Evolutionary conservation across 2,888 invertebrate species (phyloP).

Genomic region (Drosophila meridionalis): DNA sequence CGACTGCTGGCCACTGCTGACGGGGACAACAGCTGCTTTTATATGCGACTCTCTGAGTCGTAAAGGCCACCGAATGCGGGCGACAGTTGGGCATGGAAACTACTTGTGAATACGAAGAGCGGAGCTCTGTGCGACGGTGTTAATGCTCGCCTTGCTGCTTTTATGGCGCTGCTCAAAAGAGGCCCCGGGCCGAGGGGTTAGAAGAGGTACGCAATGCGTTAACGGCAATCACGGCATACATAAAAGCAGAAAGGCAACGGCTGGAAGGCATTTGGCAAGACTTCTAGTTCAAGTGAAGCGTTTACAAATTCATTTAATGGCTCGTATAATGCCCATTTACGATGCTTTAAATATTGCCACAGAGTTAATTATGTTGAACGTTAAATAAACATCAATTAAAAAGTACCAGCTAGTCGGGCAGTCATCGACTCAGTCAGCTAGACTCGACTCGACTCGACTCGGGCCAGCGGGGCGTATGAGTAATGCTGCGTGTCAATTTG

Average conservation of each 20-base stretch:
- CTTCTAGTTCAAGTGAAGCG: slow-evolving; percentile 73
- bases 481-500: slow-evolving; percentile 63
- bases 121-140: slow-evolving; percentile 48
- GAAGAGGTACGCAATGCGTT: slow-evolving; percentile 6
- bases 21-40: slow-evolving; percentile 20
- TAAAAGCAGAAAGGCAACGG: slow-evolving; percentile 14
- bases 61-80: slow-evolving; percentile 41
- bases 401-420: slow-evolving; percentile 37
- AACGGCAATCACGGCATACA: slow-evolving; percentile 47
- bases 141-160: slow-evolving; percentile 78
- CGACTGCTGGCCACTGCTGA: slow-evolving; percentile 21
- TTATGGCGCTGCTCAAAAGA: slow-evolving; percentile 71
- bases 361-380: slow-evolving; percentile 79
- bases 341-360: slow-evolving; percentile 79
- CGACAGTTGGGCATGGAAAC: slow-evolving; percentile 28
- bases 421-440: background rate
- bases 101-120: slow-evolving; percentile 19
- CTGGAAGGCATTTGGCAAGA: slow-evolving; percentile 20
- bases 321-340: slow-evolving; percentile 76
- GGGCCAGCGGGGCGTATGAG: slow-evolving; percentile 54
- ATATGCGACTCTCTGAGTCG: slow-evolving; percentile 43
- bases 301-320: slow-evolving; percentile 80
- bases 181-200: background rate
- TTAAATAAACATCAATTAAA: slow-evolving; percentile 82
- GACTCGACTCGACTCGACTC: background rate